Conservation (phyloP, 2,113 vertebrate species). For the Peromyscus californicus region DNA sequence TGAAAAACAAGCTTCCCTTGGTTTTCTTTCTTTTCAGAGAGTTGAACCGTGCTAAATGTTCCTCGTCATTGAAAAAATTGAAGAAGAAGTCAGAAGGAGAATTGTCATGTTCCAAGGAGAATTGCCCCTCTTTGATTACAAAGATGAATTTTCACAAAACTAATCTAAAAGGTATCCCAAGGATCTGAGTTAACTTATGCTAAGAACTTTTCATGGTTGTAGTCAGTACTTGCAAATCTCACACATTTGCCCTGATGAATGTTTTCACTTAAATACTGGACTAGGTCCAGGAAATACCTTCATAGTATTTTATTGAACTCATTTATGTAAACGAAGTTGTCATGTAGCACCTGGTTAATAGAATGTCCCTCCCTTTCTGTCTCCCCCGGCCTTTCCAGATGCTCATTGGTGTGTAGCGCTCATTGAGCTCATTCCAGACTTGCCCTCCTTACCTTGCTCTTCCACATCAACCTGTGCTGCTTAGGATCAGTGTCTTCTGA, state of each 20-base stretch:
- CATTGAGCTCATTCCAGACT: constrained; percentile 81
- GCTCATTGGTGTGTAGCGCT: constrained; percentile 68
- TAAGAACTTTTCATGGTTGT: constrained; percentile 63
- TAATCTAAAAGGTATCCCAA: constrained; percentile 88
- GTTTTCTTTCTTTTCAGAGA: constrained; percentile 81
- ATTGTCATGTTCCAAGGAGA: constrained; percentile 76
- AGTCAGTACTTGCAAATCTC: constrained; percentile 70
- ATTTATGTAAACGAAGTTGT: constrained; percentile 26
- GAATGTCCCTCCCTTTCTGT: constrained; percentile 50
- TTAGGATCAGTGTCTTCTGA: constrained; percentile 88
- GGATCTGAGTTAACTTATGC: constrained; percentile 70
- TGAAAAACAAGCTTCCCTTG: constrained; percentile 65
- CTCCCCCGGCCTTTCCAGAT: constrained; percentile 22
- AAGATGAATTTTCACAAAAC: constrained; percentile 75
- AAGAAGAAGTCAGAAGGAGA: constrained; percentile 78
- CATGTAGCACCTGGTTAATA: constrained; percentile 73
- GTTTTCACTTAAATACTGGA: constrained; percentile 59
- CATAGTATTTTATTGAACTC: constrained; percentile 72
- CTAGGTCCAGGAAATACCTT: constrained; percentile 66
- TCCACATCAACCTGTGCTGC: constrained; percentile 87
- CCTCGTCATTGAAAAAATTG: constrained; percentile 74
- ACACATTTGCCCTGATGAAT: constrained; percentile 63
- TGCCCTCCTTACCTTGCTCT: constrained; percentile 87
- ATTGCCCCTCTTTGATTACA: constrained; percentile 69
- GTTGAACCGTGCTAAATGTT: constrained; percentile 71